Percentiles rank a stretch among this genome's conserved stretches.
These are phyloP conservation scores for Papilio machaon DNA, from an alignment of 1,140 invertebrate species.

Conservation along the genomic window DNA sequence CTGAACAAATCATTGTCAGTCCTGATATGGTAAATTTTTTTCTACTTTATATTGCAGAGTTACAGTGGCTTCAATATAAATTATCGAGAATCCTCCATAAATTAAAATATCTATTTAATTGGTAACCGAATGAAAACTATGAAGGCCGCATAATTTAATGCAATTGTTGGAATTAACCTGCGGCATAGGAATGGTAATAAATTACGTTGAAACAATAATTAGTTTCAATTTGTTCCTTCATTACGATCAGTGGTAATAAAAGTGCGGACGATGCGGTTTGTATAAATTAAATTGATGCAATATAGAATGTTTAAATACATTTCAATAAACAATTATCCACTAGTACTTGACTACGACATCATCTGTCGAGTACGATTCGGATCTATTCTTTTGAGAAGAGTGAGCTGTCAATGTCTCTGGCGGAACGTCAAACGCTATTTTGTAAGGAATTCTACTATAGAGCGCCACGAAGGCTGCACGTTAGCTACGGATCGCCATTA, in stretches of 20 bases:
- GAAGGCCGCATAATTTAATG: neutral
- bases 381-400: too few relatives aligned
- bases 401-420: too few relatives aligned
- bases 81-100: neutral
- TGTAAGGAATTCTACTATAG: too few relatives aligned
- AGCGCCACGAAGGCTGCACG: too few relatives aligned
- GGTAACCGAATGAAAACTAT: slow-evolving; percentile 1
- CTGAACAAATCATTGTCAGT: too few relatives aligned
- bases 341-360: too few relatives aligned
- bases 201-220: slow-evolving; percentile 14
- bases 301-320: neutral
- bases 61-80: neutral
- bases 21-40: too few relatives aligned
- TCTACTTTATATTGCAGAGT: too few relatives aligned
- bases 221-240: slow-evolving; percentile 24
- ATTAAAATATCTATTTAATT: slow-evolving; percentile 1
- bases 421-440: too few relatives aligned
- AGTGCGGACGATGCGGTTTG: neutral
- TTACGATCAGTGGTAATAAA: slow-evolving; percentile 10
- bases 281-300: neutral
- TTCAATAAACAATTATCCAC: neutral
- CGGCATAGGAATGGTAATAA: slow-evolving; percentile 17
- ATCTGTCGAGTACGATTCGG: too few relatives aligned
- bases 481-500: too few relatives aligned
- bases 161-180: slow-evolving; percentile 14